phyloP scores from a whole-genome alignment of 1,140 invertebrate genomes.

The Dendrolimus punctatus region DNA sequence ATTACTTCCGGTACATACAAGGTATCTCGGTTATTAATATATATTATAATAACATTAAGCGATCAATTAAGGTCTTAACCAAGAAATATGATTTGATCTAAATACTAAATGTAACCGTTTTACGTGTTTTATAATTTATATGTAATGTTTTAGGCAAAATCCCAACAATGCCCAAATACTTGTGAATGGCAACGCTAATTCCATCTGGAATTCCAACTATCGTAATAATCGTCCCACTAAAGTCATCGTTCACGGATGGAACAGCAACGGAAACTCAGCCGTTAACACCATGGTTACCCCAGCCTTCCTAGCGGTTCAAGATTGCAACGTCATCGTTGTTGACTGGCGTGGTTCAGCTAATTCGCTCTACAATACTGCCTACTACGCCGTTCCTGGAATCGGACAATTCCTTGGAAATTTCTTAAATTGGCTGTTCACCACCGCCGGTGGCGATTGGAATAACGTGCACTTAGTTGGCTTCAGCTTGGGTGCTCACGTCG shows the following conservation, averaged over 20 bases:
- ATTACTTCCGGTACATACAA: too few relatives aligned
- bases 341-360: constrained; percentile 17
- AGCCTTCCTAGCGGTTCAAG: constrained; percentile 54
- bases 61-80: too few relatives aligned
- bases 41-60: too few relatives aligned
- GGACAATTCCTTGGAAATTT: constrained; percentile 40
- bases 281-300: constrained; percentile 21
- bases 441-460: constrained; percentile 43
- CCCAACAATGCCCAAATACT: constrained; percentile 26
- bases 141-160: constrained; percentile 27
- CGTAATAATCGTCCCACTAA: constrained; percentile 19
- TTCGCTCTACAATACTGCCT: constrained; percentile 47
- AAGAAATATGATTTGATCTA: too few relatives aligned
- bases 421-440: constrained; percentile 20
- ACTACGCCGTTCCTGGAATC: constrained; percentile 52
- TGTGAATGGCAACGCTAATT: constrained; percentile 25
- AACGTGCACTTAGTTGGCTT: constrained; percentile 90
- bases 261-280: constrained; percentile 24
- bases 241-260: constrained; percentile 41
- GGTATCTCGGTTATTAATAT: too few relatives aligned
- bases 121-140: neutral
- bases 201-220: constrained; percentile 34
- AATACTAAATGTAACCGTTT: too few relatives aligned
- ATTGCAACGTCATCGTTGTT: constrained; percentile 70
- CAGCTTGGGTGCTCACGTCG: constrained; percentile 89